phyloP scores from a whole-genome alignment of 1,140 invertebrate species.

The Littorina saxatilis region DNA sequence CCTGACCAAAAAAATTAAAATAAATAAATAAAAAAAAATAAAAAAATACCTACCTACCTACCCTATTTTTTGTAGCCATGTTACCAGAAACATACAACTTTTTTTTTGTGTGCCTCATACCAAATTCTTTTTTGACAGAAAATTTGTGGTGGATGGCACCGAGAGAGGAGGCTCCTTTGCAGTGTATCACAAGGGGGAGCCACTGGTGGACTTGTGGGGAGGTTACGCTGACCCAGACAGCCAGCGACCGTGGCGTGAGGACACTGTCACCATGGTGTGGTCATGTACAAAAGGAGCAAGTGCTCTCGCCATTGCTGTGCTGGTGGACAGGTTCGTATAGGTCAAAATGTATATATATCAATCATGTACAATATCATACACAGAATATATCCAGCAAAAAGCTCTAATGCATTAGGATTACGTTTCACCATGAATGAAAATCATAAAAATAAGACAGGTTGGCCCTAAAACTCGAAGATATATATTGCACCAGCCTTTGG shows the following conservation, averaged over 20 bases:
- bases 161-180: slow-evolving; percentile 55
- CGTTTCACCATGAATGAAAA: neutral
- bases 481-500: too few relatives aligned
- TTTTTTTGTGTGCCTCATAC: too few relatives aligned
- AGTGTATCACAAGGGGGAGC: slow-evolving; percentile 55
- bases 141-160: slow-evolving; percentile 44
- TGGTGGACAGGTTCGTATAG: slow-evolving; percentile 70
- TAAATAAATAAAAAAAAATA: too few relatives aligned
- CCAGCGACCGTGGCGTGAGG: slow-evolving; percentile 54
- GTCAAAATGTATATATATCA: neutral
- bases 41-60: too few relatives aligned
- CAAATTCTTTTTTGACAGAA: too few relatives aligned
- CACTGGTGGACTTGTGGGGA: slow-evolving; percentile 74
- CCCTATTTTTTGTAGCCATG: too few relatives aligned
- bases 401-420: neutral
- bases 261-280: slow-evolving; percentile 54
- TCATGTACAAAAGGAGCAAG: slow-evolving; percentile 69
- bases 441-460: neutral
- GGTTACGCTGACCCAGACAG: slow-evolving; percentile 70
- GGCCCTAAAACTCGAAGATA: too few relatives aligned
- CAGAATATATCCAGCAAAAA: too few relatives aligned
- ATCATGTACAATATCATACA: too few relatives aligned
- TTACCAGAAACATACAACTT: too few relatives aligned
- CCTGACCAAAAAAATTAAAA: too few relatives aligned
- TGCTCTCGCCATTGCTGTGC: slow-evolving; percentile 69